Base-by-base conservation (phyloP, 2,888 invertebrate species). In the Cryptocheilus praepositus region DNA sequence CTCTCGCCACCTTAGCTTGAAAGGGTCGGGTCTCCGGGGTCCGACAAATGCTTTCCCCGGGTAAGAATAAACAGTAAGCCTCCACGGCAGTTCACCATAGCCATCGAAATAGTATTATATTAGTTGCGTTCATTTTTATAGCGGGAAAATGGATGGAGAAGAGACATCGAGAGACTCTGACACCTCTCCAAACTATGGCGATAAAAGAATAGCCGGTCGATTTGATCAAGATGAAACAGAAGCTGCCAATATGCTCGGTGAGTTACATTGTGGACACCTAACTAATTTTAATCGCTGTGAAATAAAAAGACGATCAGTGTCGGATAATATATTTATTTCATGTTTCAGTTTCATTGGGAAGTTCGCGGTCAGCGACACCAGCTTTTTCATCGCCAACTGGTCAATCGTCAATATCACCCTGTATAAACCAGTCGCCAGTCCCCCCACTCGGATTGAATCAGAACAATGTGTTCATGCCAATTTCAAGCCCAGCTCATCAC, bases 201-300 rank as follows among this genome's bases (percentile, higher is more conserved):
- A 92, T 73, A 85, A 92, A 73, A 92, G 95, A 80, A 93, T 95
- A 83, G 91, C 95, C 45, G 95, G 96, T 2, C 91, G 95, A 65
- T 96, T 96, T 89, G 97, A 97, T 89, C 95, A 95, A 79, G 97
- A 98, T 84, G 98, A 98, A 90, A 97, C 96, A 0, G 98, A 98
- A 90, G 98, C 97, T 70, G 98, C 98, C 56, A 98, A 96, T 89
- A 97, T 98, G 96, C 91, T 98, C 72, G 96, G 96, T 95, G 90
- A 89, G 89, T 86, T 63, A 0, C 3, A n/a, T 28, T 19, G 5
- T 36, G 21, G 3, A 7, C 36, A 11, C 13, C 11, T 36, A 7
- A 36, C 13, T 5, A 7, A 7, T 36, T 36, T 7, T 36, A 7
- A 21, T 59, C 25, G 11, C 5, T 25, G 25, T 16, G 2, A 3